Evolutionary conservation across 2,888 invertebrate genomes (phyloP).

Genomic region (Tortrix viridana): DNA sequence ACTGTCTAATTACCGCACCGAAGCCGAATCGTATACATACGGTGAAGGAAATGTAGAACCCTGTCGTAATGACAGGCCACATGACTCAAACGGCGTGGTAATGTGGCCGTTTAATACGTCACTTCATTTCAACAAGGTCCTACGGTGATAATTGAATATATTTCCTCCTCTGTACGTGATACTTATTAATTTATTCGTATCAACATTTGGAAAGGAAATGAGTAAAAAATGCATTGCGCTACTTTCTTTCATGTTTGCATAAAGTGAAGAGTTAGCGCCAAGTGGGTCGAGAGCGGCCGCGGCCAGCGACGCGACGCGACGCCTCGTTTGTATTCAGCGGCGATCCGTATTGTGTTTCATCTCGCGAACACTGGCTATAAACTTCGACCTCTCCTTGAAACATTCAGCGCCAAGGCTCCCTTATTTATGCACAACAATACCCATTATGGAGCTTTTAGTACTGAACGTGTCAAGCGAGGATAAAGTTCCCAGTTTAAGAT

Average conservation of each 20-base stretch:
- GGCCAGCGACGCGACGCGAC: slow-evolving; percentile 45
- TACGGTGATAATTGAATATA: too few species aligned
- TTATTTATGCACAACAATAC: too few species aligned
- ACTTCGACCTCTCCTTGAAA: slow-evolving; percentile 28
- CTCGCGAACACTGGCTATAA: slow-evolving; percentile 22
- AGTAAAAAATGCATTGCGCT: slow-evolving; percentile 47
- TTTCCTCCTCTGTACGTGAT: too few species aligned
- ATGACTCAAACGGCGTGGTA: too few species aligned
- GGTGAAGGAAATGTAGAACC: too few species aligned
- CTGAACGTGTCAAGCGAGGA: not conserved
- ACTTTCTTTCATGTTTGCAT: slow-evolving; percentile 61
- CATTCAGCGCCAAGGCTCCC: not conserved
- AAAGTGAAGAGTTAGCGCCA: slow-evolving; percentile 61
- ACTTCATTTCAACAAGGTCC: too few species aligned
- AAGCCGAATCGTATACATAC: too few species aligned
- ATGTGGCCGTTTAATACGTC: too few species aligned
- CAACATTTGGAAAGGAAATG: slow-evolving; percentile 44
- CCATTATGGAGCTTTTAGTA: too few species aligned
- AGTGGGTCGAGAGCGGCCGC: slow-evolving; percentile 64
- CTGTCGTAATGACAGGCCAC: too few species aligned
- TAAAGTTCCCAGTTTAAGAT: slow-evolving; percentile 19
- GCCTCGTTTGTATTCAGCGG: slow-evolving; percentile 59
- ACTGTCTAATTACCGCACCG: too few species aligned
- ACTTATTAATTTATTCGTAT: not conserved
- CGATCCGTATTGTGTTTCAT: slow-evolving; percentile 31